These are phyloP conservation scores for Melanotaenia boesemani DNA, from an alignment of 2,797 vertebrate species.

Conservation along the genomic window DNA sequence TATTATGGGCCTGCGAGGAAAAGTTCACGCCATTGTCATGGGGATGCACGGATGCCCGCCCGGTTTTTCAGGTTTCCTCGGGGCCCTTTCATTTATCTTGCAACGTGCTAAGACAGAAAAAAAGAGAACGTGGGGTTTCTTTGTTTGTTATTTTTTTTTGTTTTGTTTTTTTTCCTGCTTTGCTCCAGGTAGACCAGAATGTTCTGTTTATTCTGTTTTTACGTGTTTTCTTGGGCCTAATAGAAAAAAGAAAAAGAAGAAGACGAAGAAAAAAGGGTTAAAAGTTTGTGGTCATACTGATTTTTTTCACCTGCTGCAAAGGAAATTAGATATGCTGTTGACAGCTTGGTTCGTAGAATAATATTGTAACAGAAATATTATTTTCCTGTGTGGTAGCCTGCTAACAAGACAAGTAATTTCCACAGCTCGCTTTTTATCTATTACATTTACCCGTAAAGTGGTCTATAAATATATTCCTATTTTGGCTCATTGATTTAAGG, in stretches of 20 bases:
- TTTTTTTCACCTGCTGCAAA: slow-evolving; percentile 44
- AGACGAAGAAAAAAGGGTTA: slow-evolving; percentile 9
- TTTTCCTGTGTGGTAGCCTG: slow-evolving; percentile 63
- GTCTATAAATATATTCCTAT: slow-evolving; percentile 38
- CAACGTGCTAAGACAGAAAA: slow-evolving; percentile 42
- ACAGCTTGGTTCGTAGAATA: slow-evolving; percentile 65
- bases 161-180: slow-evolving; percentile 44
- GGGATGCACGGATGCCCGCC: slow-evolving; percentile 87
- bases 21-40: slow-evolving; percentile 93
- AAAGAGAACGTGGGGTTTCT: slow-evolving; percentile 43
- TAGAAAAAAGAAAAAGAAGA: not conserved
- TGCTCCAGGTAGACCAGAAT: slow-evolving; percentile 35
- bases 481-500: slow-evolving; percentile 34
- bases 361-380: slow-evolving; percentile 64
- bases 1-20: slow-evolving; percentile 91
- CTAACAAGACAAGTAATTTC: slow-evolving; percentile 58
- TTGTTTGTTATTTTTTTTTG: slow-evolving; percentile 46
- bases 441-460: slow-evolving; percentile 10
- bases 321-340: slow-evolving; percentile 59
- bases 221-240: not conserved
- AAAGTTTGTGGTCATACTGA: slow-evolving; percentile 16
- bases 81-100: slow-evolving; percentile 87
- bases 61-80: slow-evolving; percentile 94
- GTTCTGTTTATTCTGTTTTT: not conserved
- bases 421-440: slow-evolving; percentile 1